Percentiles rank a stretch among this genome's conserved stretches.
phyloP scores from a whole-genome alignment of 2,113 vertebrate genomes.

The Sylvilagus bachmani region DNA sequence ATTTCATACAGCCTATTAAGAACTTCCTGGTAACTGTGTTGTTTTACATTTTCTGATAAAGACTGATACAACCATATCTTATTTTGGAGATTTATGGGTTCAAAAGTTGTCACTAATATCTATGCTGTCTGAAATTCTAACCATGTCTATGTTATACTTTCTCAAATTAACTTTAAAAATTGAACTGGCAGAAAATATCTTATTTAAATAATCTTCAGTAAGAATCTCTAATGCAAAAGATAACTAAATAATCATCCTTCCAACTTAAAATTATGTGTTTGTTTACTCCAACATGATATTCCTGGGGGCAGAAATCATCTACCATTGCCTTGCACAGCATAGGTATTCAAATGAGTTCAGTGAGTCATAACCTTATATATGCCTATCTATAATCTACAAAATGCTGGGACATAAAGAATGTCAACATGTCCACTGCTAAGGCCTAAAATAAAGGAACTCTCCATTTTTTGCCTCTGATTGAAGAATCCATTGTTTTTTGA shows the following conservation, averaged over 20 bases:
- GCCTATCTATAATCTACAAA: background rate
- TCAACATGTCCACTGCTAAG: background rate
- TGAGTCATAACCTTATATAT: background rate
- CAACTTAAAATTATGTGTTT: background rate
- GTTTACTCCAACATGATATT: background rate
- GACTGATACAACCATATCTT: background rate
- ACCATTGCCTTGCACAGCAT: background rate
- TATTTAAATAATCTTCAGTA: background rate
- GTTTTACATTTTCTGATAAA: conserved; percentile 20
- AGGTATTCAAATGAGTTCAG: background rate
- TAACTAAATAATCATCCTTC: background rate
- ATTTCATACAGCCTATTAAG: background rate
- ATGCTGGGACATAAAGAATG: conserved; percentile 10
- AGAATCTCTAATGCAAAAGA: background rate
- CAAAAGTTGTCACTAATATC: background rate
- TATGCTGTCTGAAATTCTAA: conserved; percentile 2
- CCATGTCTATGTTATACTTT: background rate
- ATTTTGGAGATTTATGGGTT: background rate
- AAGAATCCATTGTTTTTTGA: background rate
- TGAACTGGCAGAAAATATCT: background rate
- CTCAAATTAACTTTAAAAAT: background rate
- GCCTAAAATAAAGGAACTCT: background rate
- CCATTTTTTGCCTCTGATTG: background rate
- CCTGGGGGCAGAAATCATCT: background rate
- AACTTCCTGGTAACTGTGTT: background rate